phyloP scores from a whole-genome alignment of 2,113 vertebrate genomes.

The Amphiprion percula region DNA sequence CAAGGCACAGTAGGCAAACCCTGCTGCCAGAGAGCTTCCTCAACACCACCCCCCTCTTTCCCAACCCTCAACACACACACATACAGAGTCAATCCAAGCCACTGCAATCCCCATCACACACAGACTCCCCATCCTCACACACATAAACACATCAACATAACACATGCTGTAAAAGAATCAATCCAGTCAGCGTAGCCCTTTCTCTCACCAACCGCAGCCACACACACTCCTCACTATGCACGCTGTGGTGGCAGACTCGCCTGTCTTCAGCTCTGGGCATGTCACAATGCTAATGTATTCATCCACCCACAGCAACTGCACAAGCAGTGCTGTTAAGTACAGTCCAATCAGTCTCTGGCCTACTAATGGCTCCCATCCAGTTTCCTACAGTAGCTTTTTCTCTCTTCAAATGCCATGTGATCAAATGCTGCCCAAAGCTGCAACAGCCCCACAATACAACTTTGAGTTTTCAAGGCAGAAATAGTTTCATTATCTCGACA shows the following conservation, averaged over 20 bases:
- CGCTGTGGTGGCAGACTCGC: conserved; percentile 60
- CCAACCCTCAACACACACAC: conserved; percentile 28
- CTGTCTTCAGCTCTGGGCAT: conserved; percentile 67
- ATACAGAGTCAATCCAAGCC: conserved; percentile 27
- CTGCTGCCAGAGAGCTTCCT: conserved; percentile 77
- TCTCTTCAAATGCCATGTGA: conserved; percentile 64
- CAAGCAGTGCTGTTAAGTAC: conserved; percentile 67
- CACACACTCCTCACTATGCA: conserved; percentile 42
- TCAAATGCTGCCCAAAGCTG: conserved; percentile 55
- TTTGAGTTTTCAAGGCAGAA: conserved; percentile 41
- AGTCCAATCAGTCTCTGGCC: conserved; percentile 73
- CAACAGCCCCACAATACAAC: conserved; percentile 29
- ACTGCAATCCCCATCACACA: conserved; percentile 5
- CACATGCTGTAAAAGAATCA: conserved; percentile 40
- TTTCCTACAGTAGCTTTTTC: conserved; percentile 60
- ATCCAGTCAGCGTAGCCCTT: conserved; percentile 45
- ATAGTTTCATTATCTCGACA: conserved; percentile 48
- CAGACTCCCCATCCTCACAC: neutral
- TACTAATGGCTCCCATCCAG: conserved; percentile 68
- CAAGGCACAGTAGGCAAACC: conserved; percentile 67
- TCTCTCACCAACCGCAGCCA: conserved; percentile 28
- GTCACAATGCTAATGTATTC: conserved; percentile 77
- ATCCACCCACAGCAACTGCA: conserved; percentile 76
- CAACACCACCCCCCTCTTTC: conserved; percentile 36
- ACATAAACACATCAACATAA: conserved; percentile 17